phyloP scores from a whole-genome alignment of 2,797 vertebrate species.

The Philypnodon macrostomus region DNA sequence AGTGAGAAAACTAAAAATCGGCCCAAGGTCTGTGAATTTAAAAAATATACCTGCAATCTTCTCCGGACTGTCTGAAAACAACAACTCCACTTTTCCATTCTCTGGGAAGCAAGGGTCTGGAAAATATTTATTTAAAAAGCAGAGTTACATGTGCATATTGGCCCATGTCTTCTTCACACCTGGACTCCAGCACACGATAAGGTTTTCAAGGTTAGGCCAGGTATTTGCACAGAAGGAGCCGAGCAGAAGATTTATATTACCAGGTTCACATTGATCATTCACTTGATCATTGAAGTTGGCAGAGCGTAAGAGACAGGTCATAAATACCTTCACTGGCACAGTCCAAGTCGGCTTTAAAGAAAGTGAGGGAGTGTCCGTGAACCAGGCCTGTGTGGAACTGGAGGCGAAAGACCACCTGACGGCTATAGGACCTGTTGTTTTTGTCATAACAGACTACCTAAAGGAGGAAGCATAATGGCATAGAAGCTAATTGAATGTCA shows the following conservation, averaged over 20 bases:
- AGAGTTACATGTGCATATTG: conserved; percentile 8
- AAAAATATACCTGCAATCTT: conserved; percentile 78
- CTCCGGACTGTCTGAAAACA: conserved; percentile 84
- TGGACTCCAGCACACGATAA: conserved; percentile 24
- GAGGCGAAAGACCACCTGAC: conserved; percentile 83
- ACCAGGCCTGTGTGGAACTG: conserved; percentile 89
- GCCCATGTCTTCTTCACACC: conserved; percentile 28
- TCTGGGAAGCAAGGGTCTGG: conserved; percentile 86
- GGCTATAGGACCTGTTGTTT: conserved; percentile 69
- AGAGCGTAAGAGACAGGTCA: conserved; percentile 7
- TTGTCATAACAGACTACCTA: conserved; percentile 90
- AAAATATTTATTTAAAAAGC: conserved; percentile 17
- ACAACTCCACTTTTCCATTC: conserved; percentile 82
- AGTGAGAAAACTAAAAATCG: not conserved
- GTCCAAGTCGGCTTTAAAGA: conserved; percentile 87
- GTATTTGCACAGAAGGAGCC: conserved; percentile 21
- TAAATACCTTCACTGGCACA: conserved; percentile 79
- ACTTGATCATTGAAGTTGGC: conserved; percentile 14
- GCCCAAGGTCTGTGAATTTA: not conserved
- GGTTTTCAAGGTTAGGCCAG: conserved; percentile 38
- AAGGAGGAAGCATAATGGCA: conserved; percentile 12
- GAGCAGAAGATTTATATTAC: conserved; percentile 19
- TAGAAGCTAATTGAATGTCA: too few species aligned
- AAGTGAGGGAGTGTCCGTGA: conserved; percentile 72
- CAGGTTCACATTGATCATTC: conserved; percentile 21